Conservation (phyloP, 2,113 vertebrate species). For the Channa maculata region DNA sequence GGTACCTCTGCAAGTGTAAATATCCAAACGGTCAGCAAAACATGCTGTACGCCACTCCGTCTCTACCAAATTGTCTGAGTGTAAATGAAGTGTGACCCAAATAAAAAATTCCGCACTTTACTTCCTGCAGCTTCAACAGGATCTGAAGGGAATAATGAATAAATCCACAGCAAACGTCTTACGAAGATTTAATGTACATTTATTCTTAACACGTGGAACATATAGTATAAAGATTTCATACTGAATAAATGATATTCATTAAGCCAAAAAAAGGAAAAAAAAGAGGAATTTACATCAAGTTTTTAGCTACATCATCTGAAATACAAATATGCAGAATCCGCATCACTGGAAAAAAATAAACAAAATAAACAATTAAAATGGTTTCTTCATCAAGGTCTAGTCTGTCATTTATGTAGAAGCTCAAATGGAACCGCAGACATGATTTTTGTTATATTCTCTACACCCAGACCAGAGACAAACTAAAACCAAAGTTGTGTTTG, state of each 20-base stretch:
- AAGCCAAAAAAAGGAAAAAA: slow-evolving; percentile 96
- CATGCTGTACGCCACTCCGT: background rate
- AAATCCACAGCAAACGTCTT: slow-evolving; percentile 96
- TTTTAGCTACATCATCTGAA: slow-evolving; percentile 99
- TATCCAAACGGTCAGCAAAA: slow-evolving; percentile 37
- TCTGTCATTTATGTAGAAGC: slow-evolving; percentile 85
- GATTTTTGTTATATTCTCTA: slow-evolving; percentile 82
- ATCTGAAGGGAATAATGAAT: slow-evolving; percentile 70
- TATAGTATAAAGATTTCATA: slow-evolving; percentile 99
- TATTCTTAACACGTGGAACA: slow-evolving; percentile 99
- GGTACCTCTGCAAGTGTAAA: slow-evolving; percentile 8
- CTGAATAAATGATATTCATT: slow-evolving; percentile 99
- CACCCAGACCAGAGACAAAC: slow-evolving; percentile 91
- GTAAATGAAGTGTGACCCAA: background rate
- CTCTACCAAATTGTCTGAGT: background rate
- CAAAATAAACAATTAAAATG: slow-evolving; percentile 85
- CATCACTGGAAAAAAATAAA: slow-evolving; percentile 88
- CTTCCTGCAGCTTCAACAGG: background rate
- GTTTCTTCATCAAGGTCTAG: slow-evolving; percentile 90
- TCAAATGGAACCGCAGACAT: slow-evolving; percentile 93
- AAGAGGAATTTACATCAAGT: slow-evolving; percentile 99
- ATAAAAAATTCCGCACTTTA: slow-evolving; percentile 20
- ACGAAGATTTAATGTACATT: slow-evolving; percentile 99
- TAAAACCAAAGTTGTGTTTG: slow-evolving; percentile 86
- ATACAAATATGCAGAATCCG: slow-evolving; percentile 99